Percentiles rank a stretch among this genome's conserved stretches.
Evolutionary conservation across 2,888 invertebrate species (phyloP).

Genomic region (Stenurella melanura): DNA sequence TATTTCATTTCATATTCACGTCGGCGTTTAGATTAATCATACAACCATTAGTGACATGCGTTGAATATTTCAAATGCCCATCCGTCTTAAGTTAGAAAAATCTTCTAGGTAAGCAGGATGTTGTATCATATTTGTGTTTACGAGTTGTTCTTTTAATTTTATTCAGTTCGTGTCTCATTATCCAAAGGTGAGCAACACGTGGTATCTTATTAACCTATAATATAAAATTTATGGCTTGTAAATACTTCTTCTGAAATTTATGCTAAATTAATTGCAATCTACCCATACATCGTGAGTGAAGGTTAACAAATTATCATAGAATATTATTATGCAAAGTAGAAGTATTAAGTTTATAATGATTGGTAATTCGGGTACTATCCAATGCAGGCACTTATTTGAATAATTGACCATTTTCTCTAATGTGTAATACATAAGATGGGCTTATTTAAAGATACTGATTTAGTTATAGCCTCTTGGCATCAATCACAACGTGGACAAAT

Average conservation of each 20-base stretch:
- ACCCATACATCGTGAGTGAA: conserved; percentile 1
- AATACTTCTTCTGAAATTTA: conserved; percentile 12
- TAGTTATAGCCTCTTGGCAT: too few relatives aligned
- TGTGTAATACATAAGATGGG: too few relatives aligned
- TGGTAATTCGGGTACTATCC: too few relatives aligned
- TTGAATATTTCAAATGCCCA: conserved; percentile 27
- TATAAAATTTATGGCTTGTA: conserved; percentile 20
- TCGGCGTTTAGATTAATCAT: conserved; percentile 30
- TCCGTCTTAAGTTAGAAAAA: conserved; percentile 18
- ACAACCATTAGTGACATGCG: conserved; percentile 20
- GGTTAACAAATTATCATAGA: not conserved
- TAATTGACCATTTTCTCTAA: too few relatives aligned
- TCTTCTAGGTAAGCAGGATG: conserved; percentile 19
- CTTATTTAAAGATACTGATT: too few relatives aligned
- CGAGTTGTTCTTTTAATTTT: conserved; percentile 39
- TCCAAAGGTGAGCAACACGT: conserved; percentile 35
- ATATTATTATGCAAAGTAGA: not conserved
- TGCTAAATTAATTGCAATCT: conserved; percentile 12
- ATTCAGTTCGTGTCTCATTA: conserved; percentile 49
- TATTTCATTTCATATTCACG: conserved; percentile 24
- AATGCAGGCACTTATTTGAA: too few relatives aligned
- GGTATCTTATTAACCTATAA: conserved; percentile 33
- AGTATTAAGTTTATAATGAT: not conserved
- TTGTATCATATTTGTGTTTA: conserved; percentile 32
- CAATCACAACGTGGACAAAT: too few relatives aligned